These are phyloP conservation scores for Mercenaria mercenaria DNA, from an alignment of 1,140 invertebrate species.

Conservation along the genomic window DNA sequence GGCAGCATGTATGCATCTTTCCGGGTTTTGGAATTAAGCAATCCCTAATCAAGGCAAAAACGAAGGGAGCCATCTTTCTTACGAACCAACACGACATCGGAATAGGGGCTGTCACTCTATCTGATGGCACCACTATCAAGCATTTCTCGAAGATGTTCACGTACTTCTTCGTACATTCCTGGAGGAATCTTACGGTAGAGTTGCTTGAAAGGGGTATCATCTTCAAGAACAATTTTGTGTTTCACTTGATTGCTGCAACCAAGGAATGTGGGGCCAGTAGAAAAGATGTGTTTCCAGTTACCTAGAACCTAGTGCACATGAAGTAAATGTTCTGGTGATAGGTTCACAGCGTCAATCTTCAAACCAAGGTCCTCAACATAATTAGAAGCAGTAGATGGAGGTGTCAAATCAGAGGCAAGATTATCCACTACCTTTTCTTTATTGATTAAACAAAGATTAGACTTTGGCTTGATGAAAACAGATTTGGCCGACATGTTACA, in stretches of 20 bases:
- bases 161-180: neutral
- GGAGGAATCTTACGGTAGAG: neutral
- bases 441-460: neutral
- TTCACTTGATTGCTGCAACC: neutral
- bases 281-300: slow-evolving; percentile 4
- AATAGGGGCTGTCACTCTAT: slow-evolving; percentile 85
- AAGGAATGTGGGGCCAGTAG: neutral
- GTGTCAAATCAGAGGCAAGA: neutral
- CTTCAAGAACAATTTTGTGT: neutral
- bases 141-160: slow-evolving; percentile 79
- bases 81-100: slow-evolving; percentile 86
- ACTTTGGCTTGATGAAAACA: neutral
- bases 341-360: neutral
- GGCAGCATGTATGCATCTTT: slow-evolving; percentile 9
- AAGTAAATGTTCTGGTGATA: neutral
- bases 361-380: neutral
- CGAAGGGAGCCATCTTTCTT: slow-evolving; percentile 86
- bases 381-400: neutral
- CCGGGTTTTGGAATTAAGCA: slow-evolving; percentile 46
- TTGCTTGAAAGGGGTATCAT: neutral
- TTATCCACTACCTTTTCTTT: neutral
- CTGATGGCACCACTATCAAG: slow-evolving; percentile 80
- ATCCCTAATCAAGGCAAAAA: slow-evolving; percentile 87
- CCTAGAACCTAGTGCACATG: neutral
- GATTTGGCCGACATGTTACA: neutral